A percentile compares a stretch with the other conserved stretches of the same genome.
Conservation (phyloP, 1,140 invertebrate genomes). For the Zeugodacus cucurbitae region DNA sequence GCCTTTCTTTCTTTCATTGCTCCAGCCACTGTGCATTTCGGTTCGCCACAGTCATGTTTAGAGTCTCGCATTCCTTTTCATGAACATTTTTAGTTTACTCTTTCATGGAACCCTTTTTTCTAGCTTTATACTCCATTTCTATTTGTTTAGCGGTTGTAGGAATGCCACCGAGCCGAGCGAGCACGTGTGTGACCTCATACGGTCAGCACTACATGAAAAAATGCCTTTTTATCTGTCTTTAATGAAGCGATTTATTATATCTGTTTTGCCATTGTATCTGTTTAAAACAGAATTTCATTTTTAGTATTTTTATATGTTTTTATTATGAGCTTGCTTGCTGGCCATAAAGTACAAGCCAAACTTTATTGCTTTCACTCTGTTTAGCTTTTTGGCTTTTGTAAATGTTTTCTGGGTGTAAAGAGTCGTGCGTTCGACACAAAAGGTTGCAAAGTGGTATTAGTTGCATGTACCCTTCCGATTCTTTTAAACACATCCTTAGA, state of each 20-base stretch:
- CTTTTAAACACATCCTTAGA: no score
- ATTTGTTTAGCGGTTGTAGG: neutral
- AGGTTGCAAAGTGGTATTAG: no score
- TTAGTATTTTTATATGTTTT: no score
- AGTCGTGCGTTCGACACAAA: no score
- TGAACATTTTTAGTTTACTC: neutral
- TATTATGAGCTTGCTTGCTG: no score
- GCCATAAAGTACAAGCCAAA: no score
- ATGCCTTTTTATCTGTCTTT: neutral
- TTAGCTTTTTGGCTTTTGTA: no score
- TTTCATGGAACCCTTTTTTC: neutral
- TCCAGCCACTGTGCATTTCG: no score
- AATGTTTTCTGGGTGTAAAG: no score
- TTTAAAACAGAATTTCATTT: no score
- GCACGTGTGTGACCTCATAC: neutral
- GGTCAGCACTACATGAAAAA: neutral
- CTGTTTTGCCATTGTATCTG: neutral
- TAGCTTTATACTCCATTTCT: neutral
- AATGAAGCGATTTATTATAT: conserved; percentile 32
- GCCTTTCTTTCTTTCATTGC: neutral
- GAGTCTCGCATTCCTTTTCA: neutral
- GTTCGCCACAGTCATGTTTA: neutral
- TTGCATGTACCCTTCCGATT: no score
- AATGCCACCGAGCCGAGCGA: neutral
- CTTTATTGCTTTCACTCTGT: no score